These are phyloP conservation scores for Caloenas nicobarica DNA, from an alignment of 2,113 vertebrate species.

Conservation along the genomic window DNA sequence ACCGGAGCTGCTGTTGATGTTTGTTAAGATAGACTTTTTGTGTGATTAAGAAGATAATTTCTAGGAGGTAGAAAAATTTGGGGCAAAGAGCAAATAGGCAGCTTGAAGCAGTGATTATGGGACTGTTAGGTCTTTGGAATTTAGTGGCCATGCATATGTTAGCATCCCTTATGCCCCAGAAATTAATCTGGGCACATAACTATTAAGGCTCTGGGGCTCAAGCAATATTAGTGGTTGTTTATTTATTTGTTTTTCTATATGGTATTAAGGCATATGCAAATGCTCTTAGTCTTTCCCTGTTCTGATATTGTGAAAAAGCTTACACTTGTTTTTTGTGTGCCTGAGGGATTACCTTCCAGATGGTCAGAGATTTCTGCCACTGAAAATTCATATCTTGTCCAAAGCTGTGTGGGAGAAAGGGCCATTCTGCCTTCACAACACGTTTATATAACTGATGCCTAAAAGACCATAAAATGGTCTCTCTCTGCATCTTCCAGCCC, in stretches of 20 bases:
- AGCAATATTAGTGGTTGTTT: background rate
- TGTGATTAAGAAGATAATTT: background rate
- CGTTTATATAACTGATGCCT: background rate
- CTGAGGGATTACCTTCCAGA: conserved; percentile 33
- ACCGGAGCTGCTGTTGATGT: background rate
- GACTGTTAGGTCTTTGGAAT: background rate
- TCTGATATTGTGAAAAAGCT: background rate
- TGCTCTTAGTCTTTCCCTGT: conserved; percentile 1
- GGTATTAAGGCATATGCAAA: conserved; percentile 17
- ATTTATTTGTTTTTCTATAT: background rate
- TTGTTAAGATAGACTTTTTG: background rate
- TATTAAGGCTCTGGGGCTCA: background rate
- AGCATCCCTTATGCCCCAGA: background rate
- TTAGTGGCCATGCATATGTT: background rate
- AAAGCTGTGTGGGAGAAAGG: background rate
- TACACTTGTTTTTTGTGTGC: conserved; percentile 4
- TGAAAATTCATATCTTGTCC: background rate
- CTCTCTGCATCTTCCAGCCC: background rate
- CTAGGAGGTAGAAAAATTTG: background rate
- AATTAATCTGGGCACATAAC: background rate
- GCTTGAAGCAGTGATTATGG: background rate
- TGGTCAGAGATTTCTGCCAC: conserved; percentile 24
- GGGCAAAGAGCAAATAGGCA: background rate
- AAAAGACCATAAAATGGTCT: background rate
- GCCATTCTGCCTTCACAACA: background rate